Evolutionary conservation across 2,113 vertebrate genomes (phyloP).

Genomic region (Pleuronectes platessa): DNA sequence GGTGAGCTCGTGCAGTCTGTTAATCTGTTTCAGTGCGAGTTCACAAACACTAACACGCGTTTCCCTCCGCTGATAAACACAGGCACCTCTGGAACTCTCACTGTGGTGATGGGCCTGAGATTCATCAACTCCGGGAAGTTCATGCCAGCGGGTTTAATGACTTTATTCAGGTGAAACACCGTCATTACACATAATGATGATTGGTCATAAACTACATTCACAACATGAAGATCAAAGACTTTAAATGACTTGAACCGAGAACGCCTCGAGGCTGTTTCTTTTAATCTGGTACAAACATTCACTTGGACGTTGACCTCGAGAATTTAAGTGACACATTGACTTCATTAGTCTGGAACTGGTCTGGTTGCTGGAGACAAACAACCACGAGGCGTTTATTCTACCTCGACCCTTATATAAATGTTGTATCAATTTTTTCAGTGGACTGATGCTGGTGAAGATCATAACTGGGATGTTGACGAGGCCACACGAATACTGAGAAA

Average conservation of each 20-base stretch:
- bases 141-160: slow-evolving; percentile 93
- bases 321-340: too few relatives aligned
- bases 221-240: neutral
- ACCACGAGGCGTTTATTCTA: too few relatives aligned
- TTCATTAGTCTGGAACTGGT: too few relatives aligned
- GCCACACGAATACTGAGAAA: slow-evolving; percentile 40
- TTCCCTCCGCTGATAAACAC: slow-evolving; percentile 37
- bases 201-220: neutral
- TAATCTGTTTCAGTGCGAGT: neutral
- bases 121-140: slow-evolving; percentile 91
- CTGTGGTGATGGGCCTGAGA: slow-evolving; percentile 89
- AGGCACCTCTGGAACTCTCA: slow-evolving; percentile 89
- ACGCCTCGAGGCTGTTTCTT: too few relatives aligned
- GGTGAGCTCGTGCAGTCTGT: slow-evolving; percentile 76
- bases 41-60: neutral
- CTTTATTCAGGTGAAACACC: slow-evolving; percentile 86
- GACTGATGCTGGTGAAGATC: slow-evolving; percentile 87
- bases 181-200: neutral
- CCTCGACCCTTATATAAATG: too few relatives aligned
- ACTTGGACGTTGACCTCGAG: too few relatives aligned
- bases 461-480: slow-evolving; percentile 77
- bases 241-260: neutral
- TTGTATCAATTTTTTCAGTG: slow-evolving; percentile 77
- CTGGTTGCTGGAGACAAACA: too few relatives aligned
- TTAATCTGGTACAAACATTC: too few relatives aligned